Evolutionary conservation across 2,113 vertebrate genomes (phyloP).

Genomic region (Dicerorhinus sumatrensis): DNA sequence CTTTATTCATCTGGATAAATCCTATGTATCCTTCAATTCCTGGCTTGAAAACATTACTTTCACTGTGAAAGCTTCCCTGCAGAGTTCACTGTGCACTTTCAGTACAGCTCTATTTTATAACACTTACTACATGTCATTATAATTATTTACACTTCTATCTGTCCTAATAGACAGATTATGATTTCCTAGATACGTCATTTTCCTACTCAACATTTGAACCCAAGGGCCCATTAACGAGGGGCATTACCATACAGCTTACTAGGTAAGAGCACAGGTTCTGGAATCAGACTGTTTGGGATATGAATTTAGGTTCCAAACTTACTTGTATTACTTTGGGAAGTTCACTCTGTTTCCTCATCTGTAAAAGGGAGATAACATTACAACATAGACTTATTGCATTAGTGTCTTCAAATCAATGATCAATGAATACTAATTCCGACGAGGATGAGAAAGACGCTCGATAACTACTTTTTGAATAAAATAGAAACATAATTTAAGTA

Average conservation of each 20-base stretch:
- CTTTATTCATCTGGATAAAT: not conserved
- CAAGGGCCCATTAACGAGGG: not conserved
- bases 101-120: constrained; percentile 3
- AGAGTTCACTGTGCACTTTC: constrained; percentile 1
- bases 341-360: not conserved
- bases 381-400: not conserved
- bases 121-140: not conserved
- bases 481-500: not conserved
- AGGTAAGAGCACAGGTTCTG: not conserved
- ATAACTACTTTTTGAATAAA: not conserved
- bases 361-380: constrained; percentile 33
- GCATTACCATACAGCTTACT: not conserved
- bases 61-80: not conserved
- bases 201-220: not conserved
- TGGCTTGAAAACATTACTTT: not conserved
- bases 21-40: not conserved
- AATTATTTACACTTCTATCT: constrained; percentile 42
- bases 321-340: not conserved
- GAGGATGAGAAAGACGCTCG: not conserved
- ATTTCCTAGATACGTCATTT: not conserved
- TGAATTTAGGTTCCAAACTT: constrained; percentile 31
- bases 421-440: not conserved
- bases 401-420: not conserved
- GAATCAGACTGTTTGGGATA: not conserved
- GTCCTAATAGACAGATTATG: not conserved